A percentile compares a stretch with the other conserved stretches of the same genome.
Evolutionary conservation across 2,797 vertebrate genomes (phyloP).

Genomic region (Siniperca scherzeri): DNA sequence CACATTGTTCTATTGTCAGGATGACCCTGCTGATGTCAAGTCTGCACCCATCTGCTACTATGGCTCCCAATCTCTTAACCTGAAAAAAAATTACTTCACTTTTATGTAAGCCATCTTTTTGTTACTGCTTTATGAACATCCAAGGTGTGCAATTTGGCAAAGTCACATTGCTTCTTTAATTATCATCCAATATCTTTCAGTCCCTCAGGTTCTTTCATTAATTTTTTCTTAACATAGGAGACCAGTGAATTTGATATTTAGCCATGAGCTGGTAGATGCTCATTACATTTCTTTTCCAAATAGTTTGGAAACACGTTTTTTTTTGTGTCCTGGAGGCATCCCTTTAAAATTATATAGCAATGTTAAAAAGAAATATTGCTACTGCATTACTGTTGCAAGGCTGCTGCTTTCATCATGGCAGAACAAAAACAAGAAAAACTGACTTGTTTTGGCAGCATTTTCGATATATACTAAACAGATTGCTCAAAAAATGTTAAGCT

Average conservation of each 20-base stretch:
- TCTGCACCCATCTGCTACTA: conserved; percentile 52
- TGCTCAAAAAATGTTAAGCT: conserved; percentile 1
- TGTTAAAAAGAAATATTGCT: background rate
- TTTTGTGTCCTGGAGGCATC: background rate
- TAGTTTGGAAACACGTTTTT: background rate
- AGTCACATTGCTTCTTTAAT: conserved; percentile 2
- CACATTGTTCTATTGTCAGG: conserved; percentile 57
- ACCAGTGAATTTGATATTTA: background rate
- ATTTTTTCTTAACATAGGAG: background rate
- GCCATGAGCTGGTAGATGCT: background rate
- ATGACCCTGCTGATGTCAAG: conserved; percentile 63
- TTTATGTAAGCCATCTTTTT: background rate
- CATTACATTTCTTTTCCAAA: conserved; percentile 11
- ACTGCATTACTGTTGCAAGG: background rate
- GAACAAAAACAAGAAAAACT: background rate
- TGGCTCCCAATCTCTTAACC: conserved; percentile 31
- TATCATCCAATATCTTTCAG: background rate
- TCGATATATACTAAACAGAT: background rate
- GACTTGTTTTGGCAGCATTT: background rate
- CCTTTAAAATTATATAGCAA: background rate
- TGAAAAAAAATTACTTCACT: background rate
- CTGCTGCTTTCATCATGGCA: conserved; percentile 18
- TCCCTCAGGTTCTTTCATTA: background rate
- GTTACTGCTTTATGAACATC: conserved; percentile 9
- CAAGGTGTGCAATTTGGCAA: background rate